Evolutionary conservation across 2,113 vertebrate species (phyloP), one percentile per base, ranked within the genome.

Genomic region (Centropus bengalensis): DNA sequence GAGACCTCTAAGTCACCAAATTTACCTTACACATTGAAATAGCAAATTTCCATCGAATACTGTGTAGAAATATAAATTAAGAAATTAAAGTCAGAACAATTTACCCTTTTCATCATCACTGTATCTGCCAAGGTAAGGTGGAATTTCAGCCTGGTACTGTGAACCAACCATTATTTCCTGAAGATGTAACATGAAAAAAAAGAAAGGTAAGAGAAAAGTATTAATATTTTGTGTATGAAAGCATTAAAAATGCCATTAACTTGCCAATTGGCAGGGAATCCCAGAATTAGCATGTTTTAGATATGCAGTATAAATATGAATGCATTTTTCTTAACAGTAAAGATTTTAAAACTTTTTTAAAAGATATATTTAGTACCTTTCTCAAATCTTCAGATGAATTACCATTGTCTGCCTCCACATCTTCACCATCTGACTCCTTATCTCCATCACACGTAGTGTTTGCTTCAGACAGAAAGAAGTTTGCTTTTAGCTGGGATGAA

Each of bases 81-180:
- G 52, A 56, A 36, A 86, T 36, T 36, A 82, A 17, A 88, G 10
- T 70, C 14, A 67, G 45, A 93, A 86, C 10, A 66, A 93, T 94
- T 95, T 79, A 99, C 99, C 98, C 93, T 98, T 99, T 92, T 98
- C 98, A 38, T 97, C 91, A 82, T 97, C 96, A 82, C 83, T 97
- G 82, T 98, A 99, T 91, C 98, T 98, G 96, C 98, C 98, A 56
- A 99, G 97, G 62, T 98, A 98, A 63, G 97, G 95, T 52, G 99
- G 99, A 95, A 99, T 99, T 94, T 99, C 99, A 88, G 99, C 99
- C 96, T 99, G 99, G 86, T 99, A 99, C n/a, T 99, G 98, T 33
- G 98, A 98, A 66, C 99, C 99, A 73, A 99, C 98, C 99, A 99
- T 99, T 97, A 99, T 99, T 98, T 99, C 99, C 99, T 99, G 73